Evolutionary conservation across 1,140 invertebrate genomes (phyloP).

Genomic region (Daktulosphaira vitifoliae): DNA sequence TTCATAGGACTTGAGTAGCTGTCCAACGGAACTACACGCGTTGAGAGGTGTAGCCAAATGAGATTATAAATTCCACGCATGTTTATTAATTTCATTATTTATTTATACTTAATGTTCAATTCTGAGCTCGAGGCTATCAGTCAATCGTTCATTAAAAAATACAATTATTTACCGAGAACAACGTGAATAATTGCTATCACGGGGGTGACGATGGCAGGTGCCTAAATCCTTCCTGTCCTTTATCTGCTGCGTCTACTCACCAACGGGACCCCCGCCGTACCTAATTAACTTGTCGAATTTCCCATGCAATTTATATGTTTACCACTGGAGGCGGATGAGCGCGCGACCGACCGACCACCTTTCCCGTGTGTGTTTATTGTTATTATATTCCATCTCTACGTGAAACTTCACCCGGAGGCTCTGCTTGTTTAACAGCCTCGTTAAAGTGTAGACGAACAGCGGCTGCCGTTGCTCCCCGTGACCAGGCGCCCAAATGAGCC

Average conservation of each 20-base stretch:
- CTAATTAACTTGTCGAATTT: slow-evolving; percentile 27
- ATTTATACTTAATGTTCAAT: too few relatives aligned
- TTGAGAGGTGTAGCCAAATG: too few relatives aligned
- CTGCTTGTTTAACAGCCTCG: neutral
- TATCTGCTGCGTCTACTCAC: neutral
- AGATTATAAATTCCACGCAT: too few relatives aligned
- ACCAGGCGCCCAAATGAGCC: too few relatives aligned
- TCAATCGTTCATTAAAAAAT: slow-evolving; percentile 17
- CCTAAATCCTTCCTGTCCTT: slow-evolving; percentile 15
- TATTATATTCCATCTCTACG: neutral
- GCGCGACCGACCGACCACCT: neutral
- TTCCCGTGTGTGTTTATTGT: neutral
- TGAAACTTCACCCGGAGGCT: neutral
- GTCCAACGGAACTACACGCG: too few relatives aligned
- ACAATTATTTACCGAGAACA: slow-evolving; percentile 7
- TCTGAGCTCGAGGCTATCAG: neutral
- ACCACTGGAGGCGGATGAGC: too few relatives aligned
- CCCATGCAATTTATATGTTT: slow-evolving; percentile 7
- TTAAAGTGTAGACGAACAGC: slow-evolving; percentile 5
- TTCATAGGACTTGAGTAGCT: too few relatives aligned
- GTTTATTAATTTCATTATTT: too few relatives aligned
- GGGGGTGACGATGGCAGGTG: neutral
- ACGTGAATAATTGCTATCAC: slow-evolving; percentile 4
- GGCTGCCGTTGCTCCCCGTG: too few relatives aligned
- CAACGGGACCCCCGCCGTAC: neutral